Percentiles rank a stretch among this genome's conserved stretches.
Evolutionary conservation across 1,140 invertebrate species (phyloP).

Genomic region (Epicauta chinensis): DNA sequence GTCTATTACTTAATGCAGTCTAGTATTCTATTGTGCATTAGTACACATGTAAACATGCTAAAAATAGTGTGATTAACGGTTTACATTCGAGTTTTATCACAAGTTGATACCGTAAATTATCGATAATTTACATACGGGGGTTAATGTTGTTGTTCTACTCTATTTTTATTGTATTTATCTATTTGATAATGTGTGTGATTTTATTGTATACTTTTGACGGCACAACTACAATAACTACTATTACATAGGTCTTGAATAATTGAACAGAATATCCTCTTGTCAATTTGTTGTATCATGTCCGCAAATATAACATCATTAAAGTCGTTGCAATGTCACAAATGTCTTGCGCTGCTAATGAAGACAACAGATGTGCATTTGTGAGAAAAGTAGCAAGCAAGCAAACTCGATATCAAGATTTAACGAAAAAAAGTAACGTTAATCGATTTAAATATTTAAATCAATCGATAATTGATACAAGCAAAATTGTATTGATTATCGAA

Average conservation of each 20-base stretch:
- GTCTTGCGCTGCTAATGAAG: conserved; percentile 27
- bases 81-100: not conserved
- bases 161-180: no score
- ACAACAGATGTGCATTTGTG: conserved; percentile 20
- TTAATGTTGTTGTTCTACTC: no score
- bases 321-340: conserved; percentile 22
- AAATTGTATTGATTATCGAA: conserved; percentile 14
- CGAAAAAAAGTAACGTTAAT: not conserved
- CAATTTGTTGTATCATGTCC: conserved; percentile 29
- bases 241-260: conserved; percentile 20
- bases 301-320: conserved; percentile 30
- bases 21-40: conserved; percentile 14
- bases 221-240: conserved; percentile 4
- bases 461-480: not conserved
- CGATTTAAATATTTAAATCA: conserved; percentile 12
- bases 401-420: no score
- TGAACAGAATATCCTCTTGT: conserved; percentile 29
- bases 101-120: no score
- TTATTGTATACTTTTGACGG: no score
- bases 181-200: no score
- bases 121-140: no score
- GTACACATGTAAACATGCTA: conserved; percentile 20
- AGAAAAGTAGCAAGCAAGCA: no score
- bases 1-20: conserved; percentile 26
- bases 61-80: conserved; percentile 22